Evolutionary conservation across 1,140 invertebrate species (phyloP).

Genomic region (Cepaea nemoralis): DNA sequence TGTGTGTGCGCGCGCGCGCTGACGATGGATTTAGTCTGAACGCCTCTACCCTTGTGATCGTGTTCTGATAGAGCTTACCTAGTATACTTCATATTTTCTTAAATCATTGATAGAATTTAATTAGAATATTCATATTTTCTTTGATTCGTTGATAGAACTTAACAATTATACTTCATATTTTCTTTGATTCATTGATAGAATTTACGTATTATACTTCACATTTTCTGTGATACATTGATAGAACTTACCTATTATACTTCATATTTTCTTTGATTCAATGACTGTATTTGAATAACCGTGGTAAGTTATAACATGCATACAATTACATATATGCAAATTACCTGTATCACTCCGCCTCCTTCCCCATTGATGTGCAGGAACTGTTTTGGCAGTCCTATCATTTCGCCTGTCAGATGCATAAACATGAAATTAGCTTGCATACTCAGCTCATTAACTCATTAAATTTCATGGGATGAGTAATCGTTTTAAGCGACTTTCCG

Average conservation of each 20-base stretch:
- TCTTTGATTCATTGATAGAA: no score
- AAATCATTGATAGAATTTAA: no score
- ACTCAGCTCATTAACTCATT: background rate
- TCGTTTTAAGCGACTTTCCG: background rate
- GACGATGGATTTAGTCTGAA: no score
- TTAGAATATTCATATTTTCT: no score
- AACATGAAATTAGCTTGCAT: conserved; percentile 36
- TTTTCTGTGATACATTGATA: background rate
- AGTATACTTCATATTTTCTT: no score
- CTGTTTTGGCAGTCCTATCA: conserved; percentile 88
- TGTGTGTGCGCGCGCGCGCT: no score
- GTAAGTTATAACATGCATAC: background rate
- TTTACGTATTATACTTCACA: no score
- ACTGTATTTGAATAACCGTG: no score
- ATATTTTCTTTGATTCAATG: background rate
- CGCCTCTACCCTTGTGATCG: no score
- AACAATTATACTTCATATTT: no score
- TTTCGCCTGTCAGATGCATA: conserved; percentile 72
- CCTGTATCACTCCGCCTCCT: conserved; percentile 93
- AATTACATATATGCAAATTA: conserved; percentile 55
- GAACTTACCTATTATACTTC: background rate
- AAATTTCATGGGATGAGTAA: background rate
- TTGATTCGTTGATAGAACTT: no score
- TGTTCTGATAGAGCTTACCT: no score
- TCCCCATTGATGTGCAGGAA: conserved; percentile 87